A percentile compares a stretch with the other conserved stretches of the same genome.
These are phyloP conservation scores for Carassius carassius DNA, from an alignment of 2,113 vertebrate genomes.

Conservation along the genomic window DNA sequence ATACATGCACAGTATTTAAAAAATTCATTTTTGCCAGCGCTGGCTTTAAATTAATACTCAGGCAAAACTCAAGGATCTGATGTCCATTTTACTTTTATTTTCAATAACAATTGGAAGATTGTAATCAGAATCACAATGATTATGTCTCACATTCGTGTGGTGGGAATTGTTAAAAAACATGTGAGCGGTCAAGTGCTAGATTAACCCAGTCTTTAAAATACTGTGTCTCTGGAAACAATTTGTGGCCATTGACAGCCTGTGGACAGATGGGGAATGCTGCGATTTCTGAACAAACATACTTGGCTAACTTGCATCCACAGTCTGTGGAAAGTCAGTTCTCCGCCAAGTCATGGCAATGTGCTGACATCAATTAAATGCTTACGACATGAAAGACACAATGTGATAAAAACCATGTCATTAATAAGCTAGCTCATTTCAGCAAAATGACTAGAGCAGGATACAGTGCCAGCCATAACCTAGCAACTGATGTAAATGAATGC, in stretches of 20 bases:
- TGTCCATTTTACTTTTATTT: background rate
- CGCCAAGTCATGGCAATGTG: background rate
- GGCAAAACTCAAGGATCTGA: background rate
- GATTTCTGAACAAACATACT: constrained; percentile 28
- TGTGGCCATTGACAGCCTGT: constrained; percentile 28
- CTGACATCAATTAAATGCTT: constrained; percentile 9
- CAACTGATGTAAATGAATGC: background rate
- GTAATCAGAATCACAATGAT: constrained; percentile 13
- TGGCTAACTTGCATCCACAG: background rate
- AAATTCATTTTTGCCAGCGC: background rate
- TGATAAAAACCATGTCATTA: constrained; percentile 26
- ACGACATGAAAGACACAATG: constrained; percentile 13
- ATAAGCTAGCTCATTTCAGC: constrained; percentile 1
- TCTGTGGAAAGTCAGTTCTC: constrained; percentile 13
- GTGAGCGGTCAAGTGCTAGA: background rate
- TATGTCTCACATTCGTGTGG: background rate
- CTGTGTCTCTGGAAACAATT: constrained; percentile 25
- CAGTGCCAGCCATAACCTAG: background rate
- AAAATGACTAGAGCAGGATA: background rate
- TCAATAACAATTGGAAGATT: constrained; percentile 1
- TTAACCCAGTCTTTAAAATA: constrained; percentile 27
- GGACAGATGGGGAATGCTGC: constrained; percentile 33
- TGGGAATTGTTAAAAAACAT: constrained; percentile 5
- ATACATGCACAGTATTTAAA: background rate
- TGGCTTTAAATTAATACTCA: background rate